A percentile compares a stretch with the other conserved stretches of the same genome.
These are phyloP conservation scores for Gallinago undulata DNA, from an alignment of 2,113 vertebrate species.

Conservation along the genomic window DNA sequence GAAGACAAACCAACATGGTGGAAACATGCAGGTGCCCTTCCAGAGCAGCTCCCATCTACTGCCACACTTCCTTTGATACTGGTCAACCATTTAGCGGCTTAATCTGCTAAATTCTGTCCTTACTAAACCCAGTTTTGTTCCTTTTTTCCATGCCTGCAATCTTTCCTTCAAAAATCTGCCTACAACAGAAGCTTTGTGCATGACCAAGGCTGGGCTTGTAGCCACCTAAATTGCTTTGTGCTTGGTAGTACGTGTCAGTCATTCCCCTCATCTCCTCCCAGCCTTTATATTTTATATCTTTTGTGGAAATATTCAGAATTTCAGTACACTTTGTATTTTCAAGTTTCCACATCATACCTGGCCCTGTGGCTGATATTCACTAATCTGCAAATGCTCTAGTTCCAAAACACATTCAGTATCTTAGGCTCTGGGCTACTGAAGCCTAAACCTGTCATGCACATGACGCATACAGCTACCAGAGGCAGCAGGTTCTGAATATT, in stretches of 20 bases:
- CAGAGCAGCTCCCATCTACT: background rate
- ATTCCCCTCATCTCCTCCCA: background rate
- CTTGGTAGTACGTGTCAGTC: background rate
- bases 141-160: background rate
- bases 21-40: background rate
- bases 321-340: background rate
- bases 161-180: background rate
- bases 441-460: background rate
- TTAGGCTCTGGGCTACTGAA: background rate
- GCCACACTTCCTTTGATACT: background rate
- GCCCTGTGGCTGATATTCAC: constrained; percentile 9
- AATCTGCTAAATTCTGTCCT: background rate
- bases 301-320: background rate
- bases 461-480: background rate
- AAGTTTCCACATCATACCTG: constrained; percentile 2
- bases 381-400: background rate
- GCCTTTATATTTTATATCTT: background rate
- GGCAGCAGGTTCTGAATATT: constrained; percentile 33
- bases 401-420: background rate
- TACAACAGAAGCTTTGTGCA: background rate
- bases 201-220: background rate
- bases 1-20: background rate
- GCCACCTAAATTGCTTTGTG: background rate
- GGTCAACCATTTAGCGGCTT: background rate
- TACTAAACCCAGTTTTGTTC: background rate